These are phyloP conservation scores for Onychomys leucogaster DNA, from an alignment of 2,797 vertebrate genomes.

Conservation along the genomic window DNA sequence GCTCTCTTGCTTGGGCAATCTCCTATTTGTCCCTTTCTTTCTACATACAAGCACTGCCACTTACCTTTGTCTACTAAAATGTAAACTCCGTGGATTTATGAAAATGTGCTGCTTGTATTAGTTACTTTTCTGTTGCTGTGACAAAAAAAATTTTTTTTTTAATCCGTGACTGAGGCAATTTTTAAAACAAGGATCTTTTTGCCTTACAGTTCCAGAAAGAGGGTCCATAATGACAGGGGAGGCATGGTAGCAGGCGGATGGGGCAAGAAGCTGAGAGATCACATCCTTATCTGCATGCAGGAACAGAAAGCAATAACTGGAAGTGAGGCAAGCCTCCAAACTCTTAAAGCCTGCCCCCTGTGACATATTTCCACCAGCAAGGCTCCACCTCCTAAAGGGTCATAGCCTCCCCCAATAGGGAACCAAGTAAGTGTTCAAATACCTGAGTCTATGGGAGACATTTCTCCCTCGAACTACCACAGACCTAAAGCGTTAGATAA, in stretches of 20 bases:
- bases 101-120: conserved; percentile 12
- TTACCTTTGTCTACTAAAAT: neutral
- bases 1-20: neutral
- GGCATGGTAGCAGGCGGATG: neutral
- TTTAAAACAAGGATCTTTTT: neutral
- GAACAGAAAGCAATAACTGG: neutral
- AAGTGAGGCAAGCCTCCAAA: neutral
- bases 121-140: neutral
- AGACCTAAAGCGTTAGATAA: conserved; percentile 18
- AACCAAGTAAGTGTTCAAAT: neutral
- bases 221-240: neutral
- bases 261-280: neutral
- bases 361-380: no score
- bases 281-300: neutral
- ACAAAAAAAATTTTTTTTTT: no score
- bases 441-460: neutral
- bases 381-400: neutral
- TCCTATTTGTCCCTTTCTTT: conserved; percentile 21
- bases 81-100: conserved; percentile 26
- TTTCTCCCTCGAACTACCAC: neutral
- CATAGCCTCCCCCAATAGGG: neutral
- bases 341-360: no score
- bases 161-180: no score
- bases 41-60: neutral
- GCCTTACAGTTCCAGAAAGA: neutral